Base-by-base conservation (phyloP, 1,140 invertebrate species). In the Papilio aristodemus region DNA sequence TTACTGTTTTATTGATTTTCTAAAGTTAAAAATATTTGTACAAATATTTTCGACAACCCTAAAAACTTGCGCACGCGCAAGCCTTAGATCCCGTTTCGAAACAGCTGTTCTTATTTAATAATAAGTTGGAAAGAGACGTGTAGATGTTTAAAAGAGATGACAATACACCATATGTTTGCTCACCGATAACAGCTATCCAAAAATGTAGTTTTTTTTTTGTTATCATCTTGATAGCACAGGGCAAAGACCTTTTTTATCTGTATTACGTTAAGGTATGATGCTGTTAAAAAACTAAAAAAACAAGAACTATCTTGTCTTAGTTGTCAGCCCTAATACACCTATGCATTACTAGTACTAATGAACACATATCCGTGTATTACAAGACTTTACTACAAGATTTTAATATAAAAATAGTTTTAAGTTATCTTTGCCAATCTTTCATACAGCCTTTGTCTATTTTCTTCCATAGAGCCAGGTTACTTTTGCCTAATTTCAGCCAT, bases 91-190 rank as follows among this genome's bases (percentile, higher is more conserved):
- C 81, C 79, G 81, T 83, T 84, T 66, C 70, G 67, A 68, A 83
- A 80, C 81, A 84, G 81, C 79, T 84, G 80, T 75, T 62, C 62
- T 74, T 69, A 71, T 67, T 70, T 50, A 71, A 71, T 62, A 57
- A 59, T 37, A 62, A 17, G 59, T 39, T 19, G 5, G 59, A 37
- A 62, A 38, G 32, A 38, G 59, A 62, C 7, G 36, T 38, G 10
- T 14, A 38, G n/a, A 50, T 17, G 69, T 69, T 22, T 10, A 72
- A 79, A 41, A 64, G 46, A 37, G 62, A 72, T 10, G 10, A 10
- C 5, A 25, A 22, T 22, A 43, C 54, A 10, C 39, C 54, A 37
- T n/a, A 39, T 27, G 38, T 58, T 54, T 38, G 32, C 17, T 62
- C 32, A 62, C 32, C 9, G 59, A 62, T 62, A 62, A 62, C 8